phyloP scores from a whole-genome alignment of 2,888 invertebrate species.

The Dynastes grantii region DNA sequence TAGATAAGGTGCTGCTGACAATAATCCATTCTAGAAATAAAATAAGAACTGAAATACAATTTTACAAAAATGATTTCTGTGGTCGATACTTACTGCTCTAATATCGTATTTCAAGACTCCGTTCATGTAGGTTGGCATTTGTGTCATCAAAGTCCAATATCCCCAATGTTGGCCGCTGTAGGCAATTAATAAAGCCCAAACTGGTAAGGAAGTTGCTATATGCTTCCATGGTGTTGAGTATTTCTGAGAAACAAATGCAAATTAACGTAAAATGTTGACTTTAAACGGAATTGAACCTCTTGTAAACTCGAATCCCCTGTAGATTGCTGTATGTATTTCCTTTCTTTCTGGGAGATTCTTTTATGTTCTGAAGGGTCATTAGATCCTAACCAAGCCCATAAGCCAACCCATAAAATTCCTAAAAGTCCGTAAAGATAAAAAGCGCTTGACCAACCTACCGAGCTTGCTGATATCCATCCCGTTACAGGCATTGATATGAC shows the following conservation, averaged over 20 bases:
- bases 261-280: neutral
- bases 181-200: conserved; percentile 81
- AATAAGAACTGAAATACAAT: neutral
- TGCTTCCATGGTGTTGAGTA: conserved; percentile 82
- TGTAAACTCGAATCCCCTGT: conserved; percentile 71
- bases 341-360: conserved; percentile 77
- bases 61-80: neutral
- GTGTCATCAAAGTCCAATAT: conserved; percentile 87
- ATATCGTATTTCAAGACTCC: conserved; percentile 82
- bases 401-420: conserved; percentile 76
- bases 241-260: conserved; percentile 53
- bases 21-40: conserved; percentile 74
- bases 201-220: conserved; percentile 83
- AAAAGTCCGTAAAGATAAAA: conserved; percentile 83
- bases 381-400: conserved; percentile 77
- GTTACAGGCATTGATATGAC: conserved; percentile 82
- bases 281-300: neutral
- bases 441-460: conserved; percentile 83
- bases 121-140: conserved; percentile 87
- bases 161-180: conserved; percentile 87
- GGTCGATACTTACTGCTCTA: conserved; percentile 65
- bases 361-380: conserved; percentile 77
- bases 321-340: conserved; percentile 78
- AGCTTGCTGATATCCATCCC: conserved; percentile 79
- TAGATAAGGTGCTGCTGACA: conserved; percentile 83